These are phyloP conservation scores for Clamator glandarius DNA, from an alignment of 2,797 vertebrate genomes.

Conservation along the genomic window DNA sequence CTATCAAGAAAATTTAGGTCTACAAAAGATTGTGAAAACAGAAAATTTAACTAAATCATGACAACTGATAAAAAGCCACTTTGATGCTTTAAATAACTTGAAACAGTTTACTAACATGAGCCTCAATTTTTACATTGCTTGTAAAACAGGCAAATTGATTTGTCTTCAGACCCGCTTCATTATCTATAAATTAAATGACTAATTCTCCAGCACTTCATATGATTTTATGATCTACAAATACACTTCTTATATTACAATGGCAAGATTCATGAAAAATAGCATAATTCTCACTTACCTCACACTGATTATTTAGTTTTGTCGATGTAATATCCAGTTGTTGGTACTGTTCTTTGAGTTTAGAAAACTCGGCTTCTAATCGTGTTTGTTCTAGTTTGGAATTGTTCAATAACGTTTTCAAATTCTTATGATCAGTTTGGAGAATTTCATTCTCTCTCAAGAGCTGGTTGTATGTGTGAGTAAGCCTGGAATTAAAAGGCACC, in stretches of 20 bases:
- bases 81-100: neutral
- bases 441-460: conserved; percentile 92
- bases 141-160: neutral
- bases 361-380: conserved; percentile 95
- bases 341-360: conserved; percentile 93
- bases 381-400: conserved; percentile 93
- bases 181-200: neutral
- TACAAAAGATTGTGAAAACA: neutral
- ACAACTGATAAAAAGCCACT: neutral
- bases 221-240: neutral
- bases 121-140: neutral
- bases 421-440: conserved; percentile 94
- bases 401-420: conserved; percentile 90
- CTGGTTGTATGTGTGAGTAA: conserved; percentile 86
- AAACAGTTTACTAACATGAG: neutral
- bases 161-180: neutral
- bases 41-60: neutral
- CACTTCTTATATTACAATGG: neutral
- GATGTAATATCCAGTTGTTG: conserved; percentile 97
- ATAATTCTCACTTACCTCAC: conserved; percentile 83
- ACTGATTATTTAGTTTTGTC: conserved; percentile 96
- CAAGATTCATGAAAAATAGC: neutral
- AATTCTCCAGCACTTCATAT: neutral
- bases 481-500: conserved; percentile 76
- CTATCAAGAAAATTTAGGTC: neutral